phyloP scores from a whole-genome alignment of 2,113 vertebrate species.

The Xenus cinereus region DNA sequence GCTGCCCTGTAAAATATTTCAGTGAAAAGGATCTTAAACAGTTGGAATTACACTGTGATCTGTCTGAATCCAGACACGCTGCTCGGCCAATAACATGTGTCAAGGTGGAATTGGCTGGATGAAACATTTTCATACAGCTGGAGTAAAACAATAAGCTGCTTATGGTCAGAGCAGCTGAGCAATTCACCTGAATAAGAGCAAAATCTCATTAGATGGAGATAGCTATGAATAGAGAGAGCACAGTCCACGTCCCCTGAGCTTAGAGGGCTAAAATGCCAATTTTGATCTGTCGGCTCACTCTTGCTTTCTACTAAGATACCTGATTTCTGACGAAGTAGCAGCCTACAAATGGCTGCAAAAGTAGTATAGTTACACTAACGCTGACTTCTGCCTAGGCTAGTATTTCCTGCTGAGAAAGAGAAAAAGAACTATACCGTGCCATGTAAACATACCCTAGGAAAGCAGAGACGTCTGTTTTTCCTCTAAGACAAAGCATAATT shows the following conservation, averaged over 20 bases:
- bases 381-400: background rate
- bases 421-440: rapidly evolving
- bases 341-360: background rate
- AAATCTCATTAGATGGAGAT: conserved; percentile 34
- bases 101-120: background rate
- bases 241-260: background rate
- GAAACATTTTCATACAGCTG: background rate
- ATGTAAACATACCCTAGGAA: background rate
- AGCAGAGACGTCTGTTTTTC: background rate
- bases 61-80: background rate
- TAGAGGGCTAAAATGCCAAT: background rate
- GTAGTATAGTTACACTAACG: background rate
- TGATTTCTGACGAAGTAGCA: background rate
- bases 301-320: background rate
- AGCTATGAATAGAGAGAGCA: background rate
- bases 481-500: background rate
- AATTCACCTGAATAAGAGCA: conserved; percentile 27
- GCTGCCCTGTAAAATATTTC: background rate
- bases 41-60: background rate
- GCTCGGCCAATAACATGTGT: background rate
- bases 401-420: background rate
- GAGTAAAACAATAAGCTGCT: conserved; percentile 28
- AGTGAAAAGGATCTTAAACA: background rate
- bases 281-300: background rate
- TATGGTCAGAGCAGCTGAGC: conserved; percentile 3